phyloP scores from a whole-genome alignment of 2,797 vertebrate species.

The Schizopygopsis pylzovi region DNA sequence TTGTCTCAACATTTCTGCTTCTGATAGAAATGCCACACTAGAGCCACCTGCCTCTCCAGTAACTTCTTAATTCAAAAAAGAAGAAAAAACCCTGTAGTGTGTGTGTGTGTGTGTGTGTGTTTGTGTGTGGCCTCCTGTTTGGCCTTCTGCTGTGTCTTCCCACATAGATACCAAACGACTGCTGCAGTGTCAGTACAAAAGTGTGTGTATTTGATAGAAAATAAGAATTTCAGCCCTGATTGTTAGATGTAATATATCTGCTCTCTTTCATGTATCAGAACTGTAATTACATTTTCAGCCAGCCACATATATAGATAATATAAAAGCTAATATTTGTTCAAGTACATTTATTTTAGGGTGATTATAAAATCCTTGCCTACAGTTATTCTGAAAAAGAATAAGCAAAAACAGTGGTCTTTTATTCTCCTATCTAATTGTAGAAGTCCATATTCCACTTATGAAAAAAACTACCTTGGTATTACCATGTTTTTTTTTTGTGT shows the following conservation, averaged over 20 bases:
- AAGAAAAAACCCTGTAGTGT: not conserved
- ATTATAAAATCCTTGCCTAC: not conserved
- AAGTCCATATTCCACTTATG: not conserved
- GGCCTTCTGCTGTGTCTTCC: conserved; percentile 44
- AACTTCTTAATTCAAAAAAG: conserved; percentile 58
- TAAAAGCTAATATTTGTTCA: not conserved
- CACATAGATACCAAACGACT: conserved; percentile 58
- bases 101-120: conserved; percentile 35
- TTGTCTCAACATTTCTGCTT: conserved; percentile 48
- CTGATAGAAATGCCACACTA: conserved; percentile 46
- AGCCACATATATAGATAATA: not conserved
- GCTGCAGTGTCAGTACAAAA: conserved; percentile 52
- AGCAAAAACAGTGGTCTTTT: not conserved
- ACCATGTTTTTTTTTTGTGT: not conserved
- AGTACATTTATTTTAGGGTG: not conserved
- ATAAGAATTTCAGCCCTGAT: not conserved
- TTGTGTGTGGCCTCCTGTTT: conserved; percentile 53
- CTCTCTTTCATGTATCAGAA: not conserved
- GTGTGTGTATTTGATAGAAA: conserved; percentile 40
- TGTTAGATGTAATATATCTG: conserved; percentile 7
- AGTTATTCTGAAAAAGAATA: not conserved
- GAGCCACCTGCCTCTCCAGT: conserved; percentile 59
- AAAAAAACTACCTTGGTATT: not conserved
- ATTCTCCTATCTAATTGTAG: not conserved
- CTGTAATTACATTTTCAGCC: not conserved